Evolutionary conservation across 1,140 invertebrate genomes (phyloP).

Genomic region (Planococcus citri): DNA sequence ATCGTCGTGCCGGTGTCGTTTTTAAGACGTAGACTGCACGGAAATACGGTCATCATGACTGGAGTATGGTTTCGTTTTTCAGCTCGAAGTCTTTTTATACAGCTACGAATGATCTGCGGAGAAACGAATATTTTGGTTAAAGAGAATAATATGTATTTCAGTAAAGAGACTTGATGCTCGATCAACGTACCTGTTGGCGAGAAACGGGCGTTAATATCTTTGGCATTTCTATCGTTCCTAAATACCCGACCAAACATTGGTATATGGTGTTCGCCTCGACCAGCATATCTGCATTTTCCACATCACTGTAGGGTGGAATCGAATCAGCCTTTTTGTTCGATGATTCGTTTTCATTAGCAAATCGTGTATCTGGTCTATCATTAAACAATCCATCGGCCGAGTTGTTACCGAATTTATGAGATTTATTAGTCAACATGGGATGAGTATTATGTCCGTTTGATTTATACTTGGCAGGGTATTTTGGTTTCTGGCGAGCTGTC

Average conservation of each 20-base stretch:
- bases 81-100: conserved; percentile 73
- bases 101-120: conserved; percentile 52
- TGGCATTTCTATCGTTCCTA: conserved; percentile 91
- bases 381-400: not conserved
- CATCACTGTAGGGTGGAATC: not conserved
- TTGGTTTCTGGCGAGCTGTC: conserved; percentile 43
- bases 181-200: conserved; percentile 43
- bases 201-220: conserved; percentile 64
- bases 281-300: conserved; percentile 25
- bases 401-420: not conserved
- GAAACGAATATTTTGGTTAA: conserved; percentile 16
- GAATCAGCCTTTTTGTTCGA: not conserved
- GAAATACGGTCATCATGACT: conserved; percentile 71
- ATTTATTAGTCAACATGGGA: not conserved
- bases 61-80: conserved; percentile 79
- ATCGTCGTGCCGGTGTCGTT: conserved; percentile 45
- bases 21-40: conserved; percentile 61
- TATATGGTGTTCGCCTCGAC: conserved; percentile 36
- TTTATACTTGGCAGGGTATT: conserved; percentile 38
- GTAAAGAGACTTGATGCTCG: not conserved
- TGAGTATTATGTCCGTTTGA: not conserved
- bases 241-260: conserved; percentile 78
- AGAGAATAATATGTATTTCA: not conserved
- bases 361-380: not conserved
- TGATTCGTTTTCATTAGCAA: not conserved